These are phyloP conservation scores for Nematolebias whitei DNA, from an alignment of 2,113 vertebrate species.

Conservation along the genomic window DNA sequence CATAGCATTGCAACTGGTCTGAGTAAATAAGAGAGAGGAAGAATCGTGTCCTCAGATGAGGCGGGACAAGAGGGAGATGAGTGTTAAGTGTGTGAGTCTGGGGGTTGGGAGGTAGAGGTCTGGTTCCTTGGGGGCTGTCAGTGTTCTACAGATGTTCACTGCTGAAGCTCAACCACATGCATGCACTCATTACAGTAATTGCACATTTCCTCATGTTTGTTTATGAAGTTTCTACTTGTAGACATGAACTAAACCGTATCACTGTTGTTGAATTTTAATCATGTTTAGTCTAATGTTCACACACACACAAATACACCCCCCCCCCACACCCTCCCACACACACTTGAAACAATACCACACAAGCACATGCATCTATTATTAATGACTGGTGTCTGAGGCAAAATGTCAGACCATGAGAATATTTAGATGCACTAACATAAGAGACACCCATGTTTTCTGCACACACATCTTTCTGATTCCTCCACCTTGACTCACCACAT, in stretches of 20 bases:
- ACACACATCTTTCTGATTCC: background rate
- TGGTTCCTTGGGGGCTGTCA: slow-evolving; percentile 13
- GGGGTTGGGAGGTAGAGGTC: no score
- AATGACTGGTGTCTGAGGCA: background rate
- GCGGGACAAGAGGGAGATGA: slow-evolving; percentile 15
- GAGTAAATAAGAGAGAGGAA: slow-evolving; percentile 59
- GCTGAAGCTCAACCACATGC: slow-evolving; percentile 26
- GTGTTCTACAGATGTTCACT: slow-evolving; percentile 37
- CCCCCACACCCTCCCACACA: slow-evolving; percentile 7
- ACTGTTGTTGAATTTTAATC: slow-evolving; percentile 17
- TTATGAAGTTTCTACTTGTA: slow-evolving; percentile 34
- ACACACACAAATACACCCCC: slow-evolving; percentile 32
- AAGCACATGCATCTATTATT: background rate
- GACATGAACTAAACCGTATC: slow-evolving; percentile 39
- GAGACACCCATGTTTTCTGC: background rate
- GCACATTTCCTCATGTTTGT: slow-evolving; percentile 49
- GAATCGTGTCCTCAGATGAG: slow-evolving; percentile 39
- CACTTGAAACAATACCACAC: background rate
- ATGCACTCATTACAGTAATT: slow-evolving; percentile 44
- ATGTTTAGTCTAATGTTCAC: slow-evolving; percentile 53
- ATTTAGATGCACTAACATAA: background rate
- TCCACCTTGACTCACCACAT: no score
- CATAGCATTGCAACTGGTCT: slow-evolving; percentile 55
- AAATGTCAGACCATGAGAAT: background rate
- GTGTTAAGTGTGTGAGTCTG: background rate